Conservation (phyloP, 2,113 vertebrate species). For the Anseranas semipalmata region DNA sequence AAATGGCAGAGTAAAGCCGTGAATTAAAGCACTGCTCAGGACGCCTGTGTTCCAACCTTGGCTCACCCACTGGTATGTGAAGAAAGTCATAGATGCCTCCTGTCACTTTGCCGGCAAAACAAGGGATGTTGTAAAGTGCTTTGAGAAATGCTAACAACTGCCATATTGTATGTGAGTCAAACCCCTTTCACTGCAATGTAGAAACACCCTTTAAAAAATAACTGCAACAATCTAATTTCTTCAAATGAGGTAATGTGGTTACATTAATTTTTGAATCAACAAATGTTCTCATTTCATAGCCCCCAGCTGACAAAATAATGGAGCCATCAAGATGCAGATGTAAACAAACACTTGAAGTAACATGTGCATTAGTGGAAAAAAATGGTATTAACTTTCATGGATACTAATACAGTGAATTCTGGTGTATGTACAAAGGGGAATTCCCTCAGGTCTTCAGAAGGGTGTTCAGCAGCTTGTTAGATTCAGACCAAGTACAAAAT, state of each 20-base stretch:
- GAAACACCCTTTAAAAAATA: background rate
- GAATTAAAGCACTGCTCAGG: background rate
- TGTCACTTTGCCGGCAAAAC: accelerated
- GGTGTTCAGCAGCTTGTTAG: background rate
- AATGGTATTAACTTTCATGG: background rate
- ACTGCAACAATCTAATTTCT: background rate
- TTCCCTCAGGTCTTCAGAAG: background rate
- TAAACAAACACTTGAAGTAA: constrained; percentile 23
- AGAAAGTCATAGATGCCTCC: background rate
- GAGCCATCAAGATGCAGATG: constrained; percentile 3
- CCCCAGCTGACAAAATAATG: constrained; percentile 14
- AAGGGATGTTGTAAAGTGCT: background rate
- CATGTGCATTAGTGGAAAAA: background rate
- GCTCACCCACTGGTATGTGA: background rate
- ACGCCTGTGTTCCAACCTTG: background rate
- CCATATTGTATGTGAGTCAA: background rate
- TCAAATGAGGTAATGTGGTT: background rate
- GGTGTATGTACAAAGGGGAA: background rate
- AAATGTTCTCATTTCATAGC: background rate
- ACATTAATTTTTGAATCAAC: constrained; percentile 28
- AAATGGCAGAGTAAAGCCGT: background rate
- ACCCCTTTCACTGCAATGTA: background rate
- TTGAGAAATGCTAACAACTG: background rate
- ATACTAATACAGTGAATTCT: background rate
- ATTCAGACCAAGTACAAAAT: background rate